These are phyloP conservation scores for Furcifer pardalis DNA, from an alignment of 2,797 vertebrate species.

Conservation along the genomic window DNA sequence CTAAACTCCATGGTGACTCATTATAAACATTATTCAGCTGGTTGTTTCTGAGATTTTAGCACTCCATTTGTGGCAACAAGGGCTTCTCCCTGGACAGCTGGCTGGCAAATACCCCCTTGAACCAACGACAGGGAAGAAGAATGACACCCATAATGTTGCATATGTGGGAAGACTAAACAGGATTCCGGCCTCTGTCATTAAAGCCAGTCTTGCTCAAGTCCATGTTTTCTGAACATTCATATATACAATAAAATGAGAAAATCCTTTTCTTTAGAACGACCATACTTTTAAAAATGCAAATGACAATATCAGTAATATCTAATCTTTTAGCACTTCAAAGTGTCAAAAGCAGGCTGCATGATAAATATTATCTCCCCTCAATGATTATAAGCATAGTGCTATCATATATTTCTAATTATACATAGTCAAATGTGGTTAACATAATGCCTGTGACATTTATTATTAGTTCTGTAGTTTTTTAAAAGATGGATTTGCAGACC, in stretches of 20 bases:
- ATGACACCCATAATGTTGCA: no score
- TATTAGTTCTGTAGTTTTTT: constrained; percentile 36
- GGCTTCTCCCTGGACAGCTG: no score
- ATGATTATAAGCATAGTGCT: constrained; percentile 37
- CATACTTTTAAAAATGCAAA: constrained; percentile 51
- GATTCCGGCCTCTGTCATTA: constrained; percentile 9
- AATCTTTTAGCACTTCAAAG: constrained; percentile 54
- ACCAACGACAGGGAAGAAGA: no score
- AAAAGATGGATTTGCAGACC: constrained; percentile 57
- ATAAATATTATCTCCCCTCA: constrained; percentile 58
- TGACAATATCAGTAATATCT: constrained; percentile 57
- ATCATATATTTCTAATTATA: constrained; percentile 65
- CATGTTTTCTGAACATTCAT: constrained; percentile 26
- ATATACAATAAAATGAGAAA: constrained; percentile 17
- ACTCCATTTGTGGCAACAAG: no score
- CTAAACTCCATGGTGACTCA: not conserved
- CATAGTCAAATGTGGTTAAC: constrained; percentile 59
- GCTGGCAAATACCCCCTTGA: no score
- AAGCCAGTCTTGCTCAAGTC: not conserved
- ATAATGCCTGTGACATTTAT: constrained; percentile 58
- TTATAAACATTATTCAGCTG: not conserved
- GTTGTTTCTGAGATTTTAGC: not conserved
- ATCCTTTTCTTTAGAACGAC: constrained; percentile 5
- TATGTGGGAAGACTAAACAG: no score
- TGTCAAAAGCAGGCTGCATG: constrained; percentile 55